phyloP scores from a whole-genome alignment of 2,888 invertebrate species.

The Pyralis farinalis region DNA sequence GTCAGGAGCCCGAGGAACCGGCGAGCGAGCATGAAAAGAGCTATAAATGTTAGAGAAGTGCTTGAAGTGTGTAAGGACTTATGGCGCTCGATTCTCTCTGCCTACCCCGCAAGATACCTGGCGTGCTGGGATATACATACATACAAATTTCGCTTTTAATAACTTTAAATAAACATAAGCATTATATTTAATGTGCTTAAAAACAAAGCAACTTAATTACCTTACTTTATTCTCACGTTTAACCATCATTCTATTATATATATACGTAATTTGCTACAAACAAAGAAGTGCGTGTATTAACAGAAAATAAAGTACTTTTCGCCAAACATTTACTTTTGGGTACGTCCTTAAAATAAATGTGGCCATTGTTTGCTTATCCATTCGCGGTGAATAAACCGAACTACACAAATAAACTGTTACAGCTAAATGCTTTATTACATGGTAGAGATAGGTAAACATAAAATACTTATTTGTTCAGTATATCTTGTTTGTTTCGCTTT shows the following conservation, averaged over 20 bases:
- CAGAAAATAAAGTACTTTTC: neutral
- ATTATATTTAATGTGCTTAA: no score
- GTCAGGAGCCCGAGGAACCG: no score
- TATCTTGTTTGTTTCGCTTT: neutral
- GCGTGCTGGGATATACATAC: no score
- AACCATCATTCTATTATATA: neutral
- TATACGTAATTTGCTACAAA: neutral
- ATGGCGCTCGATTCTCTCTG: no score
- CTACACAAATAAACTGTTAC: neutral
- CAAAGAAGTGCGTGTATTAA: neutral
- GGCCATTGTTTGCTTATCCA: neutral
- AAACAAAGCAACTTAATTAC: no score
- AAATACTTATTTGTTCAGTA: neutral
- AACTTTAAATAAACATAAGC: no score
- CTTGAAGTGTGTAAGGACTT: no score
- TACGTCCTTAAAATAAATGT: neutral
- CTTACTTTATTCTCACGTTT: no score
- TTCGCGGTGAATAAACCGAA: neutral
- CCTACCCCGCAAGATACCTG: no score
- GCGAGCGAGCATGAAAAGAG: no score
- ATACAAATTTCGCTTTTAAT: no score
- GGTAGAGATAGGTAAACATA: neutral
- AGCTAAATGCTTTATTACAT: neutral
- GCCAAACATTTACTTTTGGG: neutral
- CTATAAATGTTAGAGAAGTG: no score